Evolutionary conservation across 2,113 vertebrate species (phyloP).

Genomic region (Lagopus leucura): DNA sequence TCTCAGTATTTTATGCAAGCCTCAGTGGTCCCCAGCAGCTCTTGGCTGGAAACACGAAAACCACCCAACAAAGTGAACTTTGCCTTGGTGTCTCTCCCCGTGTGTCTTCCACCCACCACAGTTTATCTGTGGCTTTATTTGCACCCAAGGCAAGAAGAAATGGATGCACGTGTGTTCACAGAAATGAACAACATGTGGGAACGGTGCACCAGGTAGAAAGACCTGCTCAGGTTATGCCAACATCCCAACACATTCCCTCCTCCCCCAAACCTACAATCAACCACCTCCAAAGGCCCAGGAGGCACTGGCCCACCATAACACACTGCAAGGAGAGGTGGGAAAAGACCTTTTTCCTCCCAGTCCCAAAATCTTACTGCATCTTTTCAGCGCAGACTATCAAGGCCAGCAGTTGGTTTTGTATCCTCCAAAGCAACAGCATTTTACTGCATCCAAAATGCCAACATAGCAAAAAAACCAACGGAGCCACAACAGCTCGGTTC

Average conservation of each 20-base stretch:
- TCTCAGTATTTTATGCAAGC: neutral
- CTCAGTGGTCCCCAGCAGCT: neutral
- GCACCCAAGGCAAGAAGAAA: neutral
- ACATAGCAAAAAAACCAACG: fast-evolving
- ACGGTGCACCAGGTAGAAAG: neutral
- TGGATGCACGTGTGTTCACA: fast-evolving
- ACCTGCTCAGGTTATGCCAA: neutral
- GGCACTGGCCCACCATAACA: neutral
- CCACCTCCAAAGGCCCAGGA: neutral
- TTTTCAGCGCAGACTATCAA: neutral
- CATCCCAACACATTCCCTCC: neutral
- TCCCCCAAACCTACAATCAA: neutral
- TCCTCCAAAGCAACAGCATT: neutral
- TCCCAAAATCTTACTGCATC: neutral
- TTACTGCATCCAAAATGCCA: neutral
- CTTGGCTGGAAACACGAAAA: neutral
- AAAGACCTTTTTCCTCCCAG: neutral
- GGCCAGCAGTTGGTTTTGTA: neutral
- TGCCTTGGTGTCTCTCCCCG: neutral
- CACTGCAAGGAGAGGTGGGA: neutral
- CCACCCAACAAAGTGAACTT: neutral
- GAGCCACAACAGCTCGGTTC: fast-evolving
- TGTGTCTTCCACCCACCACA: fast-evolving
- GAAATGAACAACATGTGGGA: neutral
- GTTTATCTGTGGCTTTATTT: neutral